A percentile compares a stretch with the other conserved stretches of the same genome.
Conservation (phyloP, 2,888 invertebrate species). For the Ormyrus rosae region DNA sequence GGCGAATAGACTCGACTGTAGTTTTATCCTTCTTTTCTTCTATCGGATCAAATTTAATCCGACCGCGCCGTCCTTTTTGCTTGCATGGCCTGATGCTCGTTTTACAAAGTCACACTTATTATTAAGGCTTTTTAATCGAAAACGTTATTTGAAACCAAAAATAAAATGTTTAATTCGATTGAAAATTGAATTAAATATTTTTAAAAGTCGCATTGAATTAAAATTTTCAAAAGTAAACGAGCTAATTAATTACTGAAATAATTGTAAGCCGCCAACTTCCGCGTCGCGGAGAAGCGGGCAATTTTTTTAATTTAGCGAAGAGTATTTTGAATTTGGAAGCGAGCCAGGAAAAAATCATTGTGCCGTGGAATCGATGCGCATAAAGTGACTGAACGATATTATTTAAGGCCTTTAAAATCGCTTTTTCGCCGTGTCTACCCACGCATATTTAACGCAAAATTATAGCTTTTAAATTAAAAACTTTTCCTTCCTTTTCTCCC, state of each 20-base stretch:
- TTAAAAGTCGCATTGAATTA: too few relatives aligned
- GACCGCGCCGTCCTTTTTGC: neutral
- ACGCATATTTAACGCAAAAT: constrained; percentile 47
- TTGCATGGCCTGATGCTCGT: neutral
- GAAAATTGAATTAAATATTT: too few relatives aligned
- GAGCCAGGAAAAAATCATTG: constrained; percentile 34
- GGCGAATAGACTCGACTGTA: constrained; percentile 6
- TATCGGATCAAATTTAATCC: constrained; percentile 24
- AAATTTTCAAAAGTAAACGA: constrained; percentile 28
- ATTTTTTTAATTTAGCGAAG: constrained; percentile 58
- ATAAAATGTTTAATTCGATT: too few relatives aligned
- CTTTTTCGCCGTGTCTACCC: constrained; percentile 57
- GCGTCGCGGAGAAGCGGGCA: constrained; percentile 27
- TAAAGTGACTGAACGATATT: constrained; percentile 40
- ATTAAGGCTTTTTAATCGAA: neutral
- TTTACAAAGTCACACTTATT: constrained; percentile 6
- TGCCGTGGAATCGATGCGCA: constrained; percentile 30
- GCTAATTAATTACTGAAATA: neutral
- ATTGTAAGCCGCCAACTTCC: constrained; percentile 4
- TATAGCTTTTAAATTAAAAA: constrained; percentile 52
- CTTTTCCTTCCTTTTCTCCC: neutral
- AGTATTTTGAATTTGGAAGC: constrained; percentile 56
- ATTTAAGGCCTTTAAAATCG: constrained; percentile 41
- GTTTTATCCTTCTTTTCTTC: neutral
- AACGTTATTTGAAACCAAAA: neutral